phyloP scores from a whole-genome alignment of 1,140 invertebrate species.

The Melanaphis sacchari region DNA sequence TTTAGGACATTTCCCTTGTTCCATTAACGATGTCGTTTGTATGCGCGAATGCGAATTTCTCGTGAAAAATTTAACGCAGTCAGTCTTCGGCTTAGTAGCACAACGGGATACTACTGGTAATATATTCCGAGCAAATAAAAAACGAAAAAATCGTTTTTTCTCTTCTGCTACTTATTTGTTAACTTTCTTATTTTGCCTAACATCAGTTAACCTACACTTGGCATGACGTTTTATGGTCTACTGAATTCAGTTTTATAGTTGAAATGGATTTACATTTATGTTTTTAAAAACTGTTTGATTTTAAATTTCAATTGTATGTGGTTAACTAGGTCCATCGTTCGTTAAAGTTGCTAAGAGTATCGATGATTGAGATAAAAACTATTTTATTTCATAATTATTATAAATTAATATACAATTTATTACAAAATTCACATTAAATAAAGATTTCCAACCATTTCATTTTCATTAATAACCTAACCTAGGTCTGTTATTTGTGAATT shows the following conservation, averaged over 20 bases:
- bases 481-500: not conserved
- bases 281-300: slow-evolving; percentile 24
- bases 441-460: not conserved
- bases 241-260: not conserved
- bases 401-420: not conserved
- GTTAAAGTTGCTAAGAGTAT: not conserved
- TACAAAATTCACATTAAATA: not conserved
- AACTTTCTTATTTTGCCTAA: slow-evolving; percentile 35
- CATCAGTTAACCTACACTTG: slow-evolving; percentile 24
- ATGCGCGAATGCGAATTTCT: slow-evolving; percentile 35
- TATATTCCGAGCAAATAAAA: slow-evolving; percentile 44
- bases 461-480: not conserved
- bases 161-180: slow-evolving; percentile 34
- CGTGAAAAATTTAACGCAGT: slow-evolving; percentile 40
- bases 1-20: slow-evolving; percentile 18
- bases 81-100: not conserved
- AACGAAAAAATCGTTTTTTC: not conserved
- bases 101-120: slow-evolving; percentile 37
- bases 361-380: not conserved
- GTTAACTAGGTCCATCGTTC: not conserved
- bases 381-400: not conserved
- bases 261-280: slow-evolving; percentile 13
- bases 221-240: not conserved
- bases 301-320: not conserved
- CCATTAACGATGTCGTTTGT: slow-evolving; percentile 48